phyloP scores from a whole-genome alignment of 1,140 invertebrate genomes.

The Pachypeltis micranthus region DNA sequence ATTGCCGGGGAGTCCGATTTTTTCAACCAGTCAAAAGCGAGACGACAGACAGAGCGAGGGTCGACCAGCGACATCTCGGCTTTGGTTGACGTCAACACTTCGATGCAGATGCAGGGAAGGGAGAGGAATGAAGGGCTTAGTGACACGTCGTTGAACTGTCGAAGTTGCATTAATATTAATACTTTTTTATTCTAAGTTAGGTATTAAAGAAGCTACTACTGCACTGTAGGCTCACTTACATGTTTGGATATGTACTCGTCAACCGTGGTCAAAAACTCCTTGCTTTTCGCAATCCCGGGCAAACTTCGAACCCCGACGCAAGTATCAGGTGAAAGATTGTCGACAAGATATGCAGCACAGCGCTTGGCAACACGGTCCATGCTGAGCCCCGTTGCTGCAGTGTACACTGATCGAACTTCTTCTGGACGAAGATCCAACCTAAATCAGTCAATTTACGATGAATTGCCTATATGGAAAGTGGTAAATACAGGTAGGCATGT shows the following conservation, averaged over 20 bases:
- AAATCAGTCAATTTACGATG: too few species aligned
- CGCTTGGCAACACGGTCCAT: constrained; percentile 56
- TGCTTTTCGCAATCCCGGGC: constrained; percentile 50
- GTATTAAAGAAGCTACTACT: too few species aligned
- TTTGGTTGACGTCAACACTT: constrained; percentile 48
- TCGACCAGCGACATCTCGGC: constrained; percentile 49
- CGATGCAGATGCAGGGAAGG: constrained; percentile 51
- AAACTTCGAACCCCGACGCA: constrained; percentile 58
- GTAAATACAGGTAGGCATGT: too few species aligned
- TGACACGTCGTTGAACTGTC: constrained; percentile 49
- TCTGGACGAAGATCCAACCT: constrained; percentile 42
- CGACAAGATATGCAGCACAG: constrained; percentile 57
- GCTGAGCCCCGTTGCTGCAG: constrained; percentile 57
- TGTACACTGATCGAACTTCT: constrained; percentile 59
- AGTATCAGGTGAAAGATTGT: constrained; percentile 51
- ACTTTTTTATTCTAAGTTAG: too few species aligned
- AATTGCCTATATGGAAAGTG: too few species aligned
- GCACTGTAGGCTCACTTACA: constrained; percentile 35
- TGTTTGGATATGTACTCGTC: constrained; percentile 60
- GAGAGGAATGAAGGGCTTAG: constrained; percentile 43
- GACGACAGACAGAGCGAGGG: constrained; percentile 45
- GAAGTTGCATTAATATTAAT: too few species aligned
- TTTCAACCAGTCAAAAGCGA: constrained; percentile 55
- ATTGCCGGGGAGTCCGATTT: constrained; percentile 17
- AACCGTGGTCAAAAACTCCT: constrained; percentile 46